Evolutionary conservation across 2,888 invertebrate genomes (phyloP).

Genomic region (Drosophila maculinotata): DNA sequence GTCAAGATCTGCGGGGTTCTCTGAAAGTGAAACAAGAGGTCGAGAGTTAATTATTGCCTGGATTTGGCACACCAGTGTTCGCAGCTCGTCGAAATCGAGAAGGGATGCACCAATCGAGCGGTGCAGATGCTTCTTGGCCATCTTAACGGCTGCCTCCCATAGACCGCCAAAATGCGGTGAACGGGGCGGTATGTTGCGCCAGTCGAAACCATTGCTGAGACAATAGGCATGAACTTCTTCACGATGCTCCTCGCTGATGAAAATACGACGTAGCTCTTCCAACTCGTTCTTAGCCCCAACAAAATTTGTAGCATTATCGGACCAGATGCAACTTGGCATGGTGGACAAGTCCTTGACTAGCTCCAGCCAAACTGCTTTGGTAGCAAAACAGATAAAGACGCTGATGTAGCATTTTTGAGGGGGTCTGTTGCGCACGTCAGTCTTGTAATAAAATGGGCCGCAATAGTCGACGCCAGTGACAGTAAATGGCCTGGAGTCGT

Average conservation of each 20-base stretch:
- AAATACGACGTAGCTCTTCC: too few relatives aligned
- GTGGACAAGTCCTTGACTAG: background rate
- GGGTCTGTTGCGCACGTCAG: background rate
- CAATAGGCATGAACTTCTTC: too few relatives aligned
- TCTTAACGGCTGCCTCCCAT: background rate
- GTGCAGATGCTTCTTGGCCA: background rate
- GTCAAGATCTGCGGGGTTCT: background rate
- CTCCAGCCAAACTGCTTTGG: background rate
- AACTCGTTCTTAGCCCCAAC: too few relatives aligned
- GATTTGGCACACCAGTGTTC: background rate
- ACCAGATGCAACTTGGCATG: too few relatives aligned
- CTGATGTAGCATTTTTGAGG: background rate
- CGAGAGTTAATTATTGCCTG: background rate
- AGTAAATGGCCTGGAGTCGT: too few relatives aligned
- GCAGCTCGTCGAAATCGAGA: background rate
- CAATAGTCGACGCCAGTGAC: slow-evolving; percentile 1
- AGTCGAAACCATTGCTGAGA: background rate
- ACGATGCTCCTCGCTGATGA: too few relatives aligned
- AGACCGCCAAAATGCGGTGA: background rate
- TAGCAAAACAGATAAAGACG: background rate
- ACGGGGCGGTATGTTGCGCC: background rate
- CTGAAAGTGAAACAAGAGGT: background rate
- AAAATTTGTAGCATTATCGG: too few relatives aligned
- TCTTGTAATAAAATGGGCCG: background rate
- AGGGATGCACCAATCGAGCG: background rate